Evolutionary conservation across 2,888 invertebrate species (phyloP).

Genomic region (Mythimna vitellina): DNA sequence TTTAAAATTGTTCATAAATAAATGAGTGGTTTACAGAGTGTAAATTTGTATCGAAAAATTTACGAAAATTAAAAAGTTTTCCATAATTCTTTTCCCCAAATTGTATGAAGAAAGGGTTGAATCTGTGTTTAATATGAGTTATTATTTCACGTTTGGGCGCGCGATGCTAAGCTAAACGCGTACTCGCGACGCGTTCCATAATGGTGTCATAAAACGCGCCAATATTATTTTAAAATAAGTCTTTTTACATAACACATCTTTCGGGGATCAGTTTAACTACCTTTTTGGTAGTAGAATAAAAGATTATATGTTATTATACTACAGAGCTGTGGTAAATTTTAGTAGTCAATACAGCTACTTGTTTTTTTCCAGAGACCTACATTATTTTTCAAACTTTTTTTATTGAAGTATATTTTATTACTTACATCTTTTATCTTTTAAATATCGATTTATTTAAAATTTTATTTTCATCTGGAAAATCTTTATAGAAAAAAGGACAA

Average conservation of each 20-base stretch:
- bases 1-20: too few species aligned
- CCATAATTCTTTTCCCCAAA: neutral
- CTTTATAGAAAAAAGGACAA: too few species aligned
- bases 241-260: neutral
- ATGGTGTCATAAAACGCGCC: conserved; percentile 36
- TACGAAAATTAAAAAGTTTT: neutral
- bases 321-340: too few species aligned
- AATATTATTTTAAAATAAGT: conserved; percentile 17
- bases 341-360: too few species aligned
- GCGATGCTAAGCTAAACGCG: conserved; percentile 33
- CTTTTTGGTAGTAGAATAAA: neutral
- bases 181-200: conserved; percentile 48
- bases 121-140: conserved; percentile 34
- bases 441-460: neutral
- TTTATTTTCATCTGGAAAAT: neutral
- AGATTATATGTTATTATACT: neutral
- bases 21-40: neutral
- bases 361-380: too few species aligned
- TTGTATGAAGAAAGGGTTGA: conserved; percentile 10
- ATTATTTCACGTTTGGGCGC: conserved; percentile 45
- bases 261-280: conserved; percentile 6
- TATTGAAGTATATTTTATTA: too few species aligned
- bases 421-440: neutral
- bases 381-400: too few species aligned
- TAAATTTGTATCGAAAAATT: neutral